Evolutionary conservation across 2,797 vertebrate species (phyloP), one percentile per base, ranked within the genome.

Genomic region (Syngnathus rostellatus): DNA sequence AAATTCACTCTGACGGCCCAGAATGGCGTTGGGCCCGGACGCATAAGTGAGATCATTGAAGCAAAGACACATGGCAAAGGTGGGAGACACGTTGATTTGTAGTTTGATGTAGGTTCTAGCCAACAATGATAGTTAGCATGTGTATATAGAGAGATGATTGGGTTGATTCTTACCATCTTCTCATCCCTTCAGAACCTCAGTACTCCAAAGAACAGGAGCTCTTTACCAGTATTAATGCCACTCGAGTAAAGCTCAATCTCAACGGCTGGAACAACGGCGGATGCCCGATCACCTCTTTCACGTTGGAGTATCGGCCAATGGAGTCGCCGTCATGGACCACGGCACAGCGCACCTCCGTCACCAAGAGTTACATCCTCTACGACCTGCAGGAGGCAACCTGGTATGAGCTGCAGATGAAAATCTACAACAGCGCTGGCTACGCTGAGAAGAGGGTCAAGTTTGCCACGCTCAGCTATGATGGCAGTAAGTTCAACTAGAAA

Each of bases 1-100:
- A 99, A 99, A 80, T 99, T 99, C 81, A 99, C 97, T 0, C 88
- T 99, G n/a, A 98, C 97, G 0, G 97, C 97, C 67, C 96, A 98
- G 81, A 99, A 99, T 0, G 97, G 94, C 40, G 97, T 99, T 50
- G 96, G 97, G 0, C 95, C 97, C 0, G 97, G 97, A 0, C 95
- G 95, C 73, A 99, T 99, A 83, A 99, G 97, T 46, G 97, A 99
- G 80, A 99, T 99, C 81, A 99, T 99, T 41, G 97, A 99, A 81
- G 96, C 97, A 8, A 99, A 99, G 87, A 99, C 97, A 0, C 87
- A 98, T 23, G 97, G 97, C 62, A 98, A 98, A 95, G 97, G 97
- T 98, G 21, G 6, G 10, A 3, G 57, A 16, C 6, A 9, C 39
- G 3, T 31, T 40, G 6, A 55, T 43, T n/a, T 5, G 2, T 57